phyloP scores from a whole-genome alignment of 2,797 vertebrate species.

The Gymnothorax reevesii region DNA sequence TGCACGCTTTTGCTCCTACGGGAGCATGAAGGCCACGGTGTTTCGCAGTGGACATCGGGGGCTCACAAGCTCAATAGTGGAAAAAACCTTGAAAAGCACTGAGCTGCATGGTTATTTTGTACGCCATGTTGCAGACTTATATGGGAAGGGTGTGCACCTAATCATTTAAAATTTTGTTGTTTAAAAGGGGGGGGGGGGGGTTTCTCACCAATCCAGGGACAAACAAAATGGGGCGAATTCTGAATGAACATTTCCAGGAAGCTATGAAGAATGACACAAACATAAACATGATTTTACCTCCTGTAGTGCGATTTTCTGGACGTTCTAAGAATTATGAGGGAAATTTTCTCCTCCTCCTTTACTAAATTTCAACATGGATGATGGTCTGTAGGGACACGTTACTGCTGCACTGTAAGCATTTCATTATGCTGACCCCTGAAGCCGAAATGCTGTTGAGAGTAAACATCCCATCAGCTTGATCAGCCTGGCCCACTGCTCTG shows the following conservation, averaged over 20 bases:
- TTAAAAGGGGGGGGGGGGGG: too few relatives aligned
- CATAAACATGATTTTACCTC: too few relatives aligned
- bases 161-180: too few relatives aligned
- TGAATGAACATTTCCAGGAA: too few relatives aligned
- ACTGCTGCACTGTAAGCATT: not conserved
- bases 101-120: not conserved
- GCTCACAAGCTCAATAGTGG: not conserved
- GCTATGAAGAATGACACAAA: too few relatives aligned
- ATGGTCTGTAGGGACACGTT: not conserved
- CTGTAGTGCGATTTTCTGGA: too few relatives aligned
- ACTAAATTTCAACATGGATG: not conserved
- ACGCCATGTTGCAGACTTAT: not conserved
- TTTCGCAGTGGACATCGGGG: not conserved
- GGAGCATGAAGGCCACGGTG: not conserved
- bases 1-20: not conserved
- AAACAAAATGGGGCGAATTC: too few relatives aligned
- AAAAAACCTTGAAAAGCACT: not conserved
- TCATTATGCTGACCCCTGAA: conserved; percentile 6
- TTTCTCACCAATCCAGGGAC: too few relatives aligned
- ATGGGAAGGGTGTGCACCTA: not conserved
- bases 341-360: too few relatives aligned
- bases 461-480: not conserved
- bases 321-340: too few relatives aligned
- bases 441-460: not conserved
- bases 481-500: not conserved